Conservation (phyloP, 2,113 vertebrate genomes). For the Gulo gulo region DNA sequence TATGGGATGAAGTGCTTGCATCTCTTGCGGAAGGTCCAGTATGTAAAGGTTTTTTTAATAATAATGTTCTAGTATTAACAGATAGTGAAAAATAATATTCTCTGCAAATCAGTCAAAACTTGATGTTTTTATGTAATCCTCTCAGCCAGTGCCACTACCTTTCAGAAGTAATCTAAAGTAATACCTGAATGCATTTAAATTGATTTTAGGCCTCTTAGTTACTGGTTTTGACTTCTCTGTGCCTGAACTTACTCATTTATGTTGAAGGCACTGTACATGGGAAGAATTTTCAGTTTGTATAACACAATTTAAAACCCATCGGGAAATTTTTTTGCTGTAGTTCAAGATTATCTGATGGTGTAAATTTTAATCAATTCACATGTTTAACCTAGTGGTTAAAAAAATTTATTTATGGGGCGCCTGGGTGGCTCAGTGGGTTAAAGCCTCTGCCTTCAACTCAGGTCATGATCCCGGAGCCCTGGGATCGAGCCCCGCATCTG, state of each 20-base stretch:
- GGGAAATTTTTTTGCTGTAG: background rate
- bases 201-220: background rate
- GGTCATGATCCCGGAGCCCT: too few species aligned
- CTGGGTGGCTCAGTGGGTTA: too few species aligned
- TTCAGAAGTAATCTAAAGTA: slow-evolving; percentile 10
- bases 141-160: background rate
- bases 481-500: too few species aligned
- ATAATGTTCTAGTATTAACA: background rate
- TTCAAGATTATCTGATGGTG: background rate
- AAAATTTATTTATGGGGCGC: too few species aligned
- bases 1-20: slow-evolving; percentile 96
- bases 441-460: too few species aligned
- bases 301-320: background rate
- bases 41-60: slow-evolving; percentile 72
- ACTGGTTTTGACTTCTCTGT: background rate
- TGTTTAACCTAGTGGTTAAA: background rate
- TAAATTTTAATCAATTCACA: background rate
- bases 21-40: slow-evolving; percentile 95
- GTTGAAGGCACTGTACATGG: background rate
- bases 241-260: background rate
- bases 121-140: background rate
- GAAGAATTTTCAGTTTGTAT: slow-evolving; percentile 21
- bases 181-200: background rate
- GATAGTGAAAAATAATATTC: background rate
- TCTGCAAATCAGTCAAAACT: background rate